A percentile compares a stretch with the other conserved stretches of the same genome.
Conservation (phyloP, 37 sponge, comb jelly and placozoan species). For the Tethya wilhelma region DNA sequence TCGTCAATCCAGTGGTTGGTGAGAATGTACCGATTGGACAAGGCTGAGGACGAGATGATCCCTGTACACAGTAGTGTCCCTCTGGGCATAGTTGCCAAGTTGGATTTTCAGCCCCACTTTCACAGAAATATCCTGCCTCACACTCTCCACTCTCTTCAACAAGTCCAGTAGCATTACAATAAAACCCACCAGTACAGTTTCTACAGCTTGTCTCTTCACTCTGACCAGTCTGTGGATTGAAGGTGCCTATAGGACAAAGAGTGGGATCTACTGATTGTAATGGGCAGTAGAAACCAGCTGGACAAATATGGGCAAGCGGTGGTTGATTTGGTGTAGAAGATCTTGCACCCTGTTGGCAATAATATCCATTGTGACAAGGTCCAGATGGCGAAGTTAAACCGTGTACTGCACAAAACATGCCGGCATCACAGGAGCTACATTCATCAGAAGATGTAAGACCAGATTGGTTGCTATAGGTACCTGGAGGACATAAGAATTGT, state of each 20-base stretch:
- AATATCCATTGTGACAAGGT: not conserved
- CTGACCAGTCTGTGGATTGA: not conserved
- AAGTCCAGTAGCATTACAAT: not conserved
- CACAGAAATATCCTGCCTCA: not conserved
- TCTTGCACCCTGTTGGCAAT: not conserved
- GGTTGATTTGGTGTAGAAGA: not conserved
- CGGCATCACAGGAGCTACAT: not conserved
- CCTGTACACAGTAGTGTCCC: not conserved
- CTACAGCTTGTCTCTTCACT: not conserved
- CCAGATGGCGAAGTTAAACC: not conserved
- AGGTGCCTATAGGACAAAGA: not conserved
- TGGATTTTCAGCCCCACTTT: not conserved
- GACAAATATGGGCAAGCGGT: not conserved
- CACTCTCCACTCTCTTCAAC: not conserved
- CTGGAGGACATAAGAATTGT: not conserved
- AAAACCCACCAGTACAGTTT: not conserved
- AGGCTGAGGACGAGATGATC: not conserved
- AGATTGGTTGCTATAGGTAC: not conserved
- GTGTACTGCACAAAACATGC: not conserved
- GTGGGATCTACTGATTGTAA: not conserved
- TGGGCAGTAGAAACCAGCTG: not conserved
- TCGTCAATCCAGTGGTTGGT: not conserved
- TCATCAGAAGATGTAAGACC: not conserved
- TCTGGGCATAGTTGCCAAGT: not conserved
- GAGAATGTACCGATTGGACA: conserved; percentile 9